These are phyloP conservation scores for Stegostoma tigrinum DNA, from an alignment of 2,113 vertebrate species.

Conservation along the genomic window DNA sequence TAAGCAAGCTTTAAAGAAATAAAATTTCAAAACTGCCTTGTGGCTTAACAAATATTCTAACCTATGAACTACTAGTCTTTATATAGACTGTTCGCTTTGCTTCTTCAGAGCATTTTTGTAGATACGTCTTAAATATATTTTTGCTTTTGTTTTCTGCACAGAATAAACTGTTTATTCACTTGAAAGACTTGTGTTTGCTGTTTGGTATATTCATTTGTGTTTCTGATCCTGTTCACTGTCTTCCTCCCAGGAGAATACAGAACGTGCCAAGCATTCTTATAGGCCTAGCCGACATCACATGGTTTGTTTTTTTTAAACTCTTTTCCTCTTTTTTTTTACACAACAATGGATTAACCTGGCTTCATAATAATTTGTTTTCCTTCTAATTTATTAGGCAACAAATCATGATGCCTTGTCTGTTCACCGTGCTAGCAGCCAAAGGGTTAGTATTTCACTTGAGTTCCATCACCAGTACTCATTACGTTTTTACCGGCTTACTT, in stretches of 20 bases:
- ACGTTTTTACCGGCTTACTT: neutral
- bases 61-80: neutral
- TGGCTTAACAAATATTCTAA: neutral
- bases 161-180: neutral
- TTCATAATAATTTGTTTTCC: constrained; percentile 44
- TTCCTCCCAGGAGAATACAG: constrained; percentile 80
- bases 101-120: neutral
- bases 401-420: constrained; percentile 59
- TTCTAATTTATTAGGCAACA: constrained; percentile 54
- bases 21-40: neutral
- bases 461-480: neutral
- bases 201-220: neutral
- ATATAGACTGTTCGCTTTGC: neutral
- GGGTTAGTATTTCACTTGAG: constrained; percentile 59
- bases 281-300: constrained; percentile 62
- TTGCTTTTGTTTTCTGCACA: neutral
- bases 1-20: neutral
- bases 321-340: constrained; percentile 39
- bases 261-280: constrained; percentile 73
- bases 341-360: constrained; percentile 10
- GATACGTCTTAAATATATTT: neutral
- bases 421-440: constrained; percentile 57
- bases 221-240: constrained; percentile 49
- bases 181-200: neutral
- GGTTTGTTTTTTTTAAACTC: constrained; percentile 65